Evolutionary conservation across 2,888 invertebrate species (phyloP).

Genomic region (Eulithis testata): DNA sequence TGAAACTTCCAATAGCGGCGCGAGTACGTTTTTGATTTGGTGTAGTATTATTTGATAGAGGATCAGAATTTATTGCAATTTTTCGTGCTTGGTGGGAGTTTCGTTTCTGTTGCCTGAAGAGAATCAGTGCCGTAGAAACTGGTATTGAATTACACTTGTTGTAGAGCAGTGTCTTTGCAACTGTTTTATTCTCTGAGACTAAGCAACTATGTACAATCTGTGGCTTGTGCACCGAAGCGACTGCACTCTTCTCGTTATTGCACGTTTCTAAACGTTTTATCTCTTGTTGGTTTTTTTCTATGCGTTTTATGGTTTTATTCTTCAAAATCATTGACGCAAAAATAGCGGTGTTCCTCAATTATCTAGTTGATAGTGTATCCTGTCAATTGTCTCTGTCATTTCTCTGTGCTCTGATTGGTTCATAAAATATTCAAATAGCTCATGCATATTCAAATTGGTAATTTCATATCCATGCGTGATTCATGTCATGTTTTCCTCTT

Average conservation of each 20-base stretch:
- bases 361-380: constrained; percentile 14
- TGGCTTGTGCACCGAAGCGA: constrained; percentile 37
- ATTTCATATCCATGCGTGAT: constrained; percentile 4
- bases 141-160: constrained; percentile 6
- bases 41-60: too few relatives aligned
- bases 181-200: constrained; percentile 11
- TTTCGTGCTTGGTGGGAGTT: not conserved
- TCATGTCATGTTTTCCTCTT: constrained; percentile 9
- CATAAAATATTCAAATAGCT: constrained; percentile 14
- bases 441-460: constrained; percentile 11
- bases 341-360: not conserved
- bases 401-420: constrained; percentile 21
- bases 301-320: constrained; percentile 24
- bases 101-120: constrained; percentile 3
- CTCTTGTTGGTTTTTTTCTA: too few relatives aligned
- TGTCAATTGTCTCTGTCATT: constrained; percentile 25
- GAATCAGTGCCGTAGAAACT: too few relatives aligned
- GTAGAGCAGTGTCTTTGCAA: constrained; percentile 9
- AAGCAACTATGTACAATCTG: constrained; percentile 25
- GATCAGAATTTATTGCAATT: not conserved
- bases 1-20: not conserved
- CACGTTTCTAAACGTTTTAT: constrained; percentile 37
- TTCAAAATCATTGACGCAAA: constrained; percentile 28
- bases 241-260: constrained; percentile 40
- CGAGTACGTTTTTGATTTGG: too few relatives aligned